Conservation (phyloP, 2,113 vertebrate species). For the Ceyx margarethae region DNA sequence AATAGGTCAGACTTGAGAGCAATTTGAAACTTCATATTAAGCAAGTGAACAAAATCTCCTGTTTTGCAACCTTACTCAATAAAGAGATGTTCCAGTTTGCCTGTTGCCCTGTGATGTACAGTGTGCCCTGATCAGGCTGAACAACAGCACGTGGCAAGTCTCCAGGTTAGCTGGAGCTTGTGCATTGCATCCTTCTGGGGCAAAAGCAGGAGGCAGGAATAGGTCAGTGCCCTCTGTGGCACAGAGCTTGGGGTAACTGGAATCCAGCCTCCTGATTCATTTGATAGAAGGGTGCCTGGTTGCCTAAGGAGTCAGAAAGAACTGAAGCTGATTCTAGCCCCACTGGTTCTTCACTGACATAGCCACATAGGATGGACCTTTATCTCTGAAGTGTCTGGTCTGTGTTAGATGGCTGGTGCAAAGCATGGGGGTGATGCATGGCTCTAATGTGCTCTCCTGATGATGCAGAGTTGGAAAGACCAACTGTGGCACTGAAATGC, state of each 20-base stretch:
- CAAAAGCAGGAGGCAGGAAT: neutral
- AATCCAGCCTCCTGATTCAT: rapidly evolving
- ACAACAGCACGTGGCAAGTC: neutral
- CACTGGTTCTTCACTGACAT: neutral
- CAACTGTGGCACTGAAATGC: rapidly evolving
- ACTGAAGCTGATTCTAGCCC: neutral
- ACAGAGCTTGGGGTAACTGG: neutral
- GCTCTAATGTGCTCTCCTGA: neutral
- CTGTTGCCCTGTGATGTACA: neutral
- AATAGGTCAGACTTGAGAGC: neutral
- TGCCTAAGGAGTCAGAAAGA: neutral
- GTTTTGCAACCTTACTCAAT: neutral
- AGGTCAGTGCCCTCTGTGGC: neutral
- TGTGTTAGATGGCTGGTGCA: neutral
- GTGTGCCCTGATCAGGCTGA: neutral
- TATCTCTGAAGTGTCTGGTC: neutral
- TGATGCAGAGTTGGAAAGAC: neutral
- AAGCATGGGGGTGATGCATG: neutral
- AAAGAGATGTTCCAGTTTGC: neutral
- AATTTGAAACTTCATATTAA: neutral
- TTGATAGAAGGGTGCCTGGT: neutral
- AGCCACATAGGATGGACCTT: neutral
- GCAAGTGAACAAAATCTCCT: neutral
- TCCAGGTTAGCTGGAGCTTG: rapidly evolving
- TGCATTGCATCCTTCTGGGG: neutral